A percentile compares a stretch with the other conserved stretches of the same genome.
phyloP scores from a whole-genome alignment of 1,140 invertebrate genomes.

The Delia radicum region DNA sequence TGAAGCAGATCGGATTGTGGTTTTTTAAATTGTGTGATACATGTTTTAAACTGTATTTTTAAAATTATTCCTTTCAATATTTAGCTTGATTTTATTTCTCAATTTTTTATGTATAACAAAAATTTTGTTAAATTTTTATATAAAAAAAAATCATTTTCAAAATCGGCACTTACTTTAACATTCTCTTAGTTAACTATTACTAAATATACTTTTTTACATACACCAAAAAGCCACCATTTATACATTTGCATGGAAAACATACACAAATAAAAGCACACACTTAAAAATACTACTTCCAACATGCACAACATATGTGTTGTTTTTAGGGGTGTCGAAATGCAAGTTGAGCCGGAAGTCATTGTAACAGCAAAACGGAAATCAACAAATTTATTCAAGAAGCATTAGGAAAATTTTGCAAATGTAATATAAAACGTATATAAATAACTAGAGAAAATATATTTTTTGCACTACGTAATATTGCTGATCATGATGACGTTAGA shows the following conservation, averaged over 20 bases:
- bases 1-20: too few species aligned
- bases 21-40: too few species aligned
- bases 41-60: too few species aligned
- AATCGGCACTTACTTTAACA: too few species aligned
- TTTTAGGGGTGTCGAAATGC: neutral
- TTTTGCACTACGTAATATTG: neutral
- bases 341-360: constrained; percentile 1
- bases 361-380: constrained; percentile 3
- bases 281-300: neutral
- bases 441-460: neutral
- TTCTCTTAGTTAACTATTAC: too few species aligned
- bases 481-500: neutral
- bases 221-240: neutral
- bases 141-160: too few species aligned
- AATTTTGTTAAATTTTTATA: too few species aligned
- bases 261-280: neutral
- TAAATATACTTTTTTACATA: too few species aligned
- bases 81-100: too few species aligned
- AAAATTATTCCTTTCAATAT: too few species aligned
- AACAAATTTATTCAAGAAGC: constrained; percentile 4
- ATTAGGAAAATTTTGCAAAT: neutral
- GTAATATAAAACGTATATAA: neutral
- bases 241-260: too few species aligned
- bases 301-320: neutral
- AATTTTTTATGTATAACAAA: too few species aligned